Conservation (phyloP, 2,797 vertebrate species). For the Rhyacichthys aspro region DNA sequence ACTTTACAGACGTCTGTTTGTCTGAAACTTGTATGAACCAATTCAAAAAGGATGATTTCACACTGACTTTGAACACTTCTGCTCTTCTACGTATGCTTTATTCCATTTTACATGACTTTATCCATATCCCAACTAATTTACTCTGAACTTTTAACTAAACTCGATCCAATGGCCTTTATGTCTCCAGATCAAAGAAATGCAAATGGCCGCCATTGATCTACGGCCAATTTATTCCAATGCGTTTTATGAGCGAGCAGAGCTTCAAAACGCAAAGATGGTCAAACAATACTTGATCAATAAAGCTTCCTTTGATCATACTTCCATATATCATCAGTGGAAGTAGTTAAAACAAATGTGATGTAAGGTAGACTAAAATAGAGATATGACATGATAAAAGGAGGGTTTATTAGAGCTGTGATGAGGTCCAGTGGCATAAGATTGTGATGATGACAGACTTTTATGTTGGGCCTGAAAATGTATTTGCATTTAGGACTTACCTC, state of each 20-base stretch:
- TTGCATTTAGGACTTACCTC: no score
- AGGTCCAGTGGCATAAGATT: background rate
- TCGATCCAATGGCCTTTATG: constrained; percentile 24
- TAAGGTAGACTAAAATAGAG: constrained; percentile 14
- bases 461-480: background rate
- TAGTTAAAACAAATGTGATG: constrained; percentile 23
- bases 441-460: background rate
- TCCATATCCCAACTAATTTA: background rate
- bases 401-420: constrained; percentile 21
- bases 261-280: constrained; percentile 32
- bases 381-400: constrained; percentile 14
- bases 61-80: constrained; percentile 1
- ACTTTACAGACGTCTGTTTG: background rate
- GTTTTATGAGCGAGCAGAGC: constrained; percentile 13
- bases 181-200: constrained; percentile 55
- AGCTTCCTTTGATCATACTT: constrained; percentile 42
- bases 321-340: constrained; percentile 14
- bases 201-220: constrained; percentile 44
- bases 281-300: constrained; percentile 34
- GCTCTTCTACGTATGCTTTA: background rate
- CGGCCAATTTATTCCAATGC: constrained; percentile 36
- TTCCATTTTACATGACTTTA: background rate
- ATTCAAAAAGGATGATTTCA: background rate
- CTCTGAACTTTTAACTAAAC: constrained; percentile 3
- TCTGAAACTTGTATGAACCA: background rate